These are phyloP conservation scores for Gasterosteus aculeatus DNA, from an alignment of 2,113 vertebrate species.

Conservation along the genomic window DNA sequence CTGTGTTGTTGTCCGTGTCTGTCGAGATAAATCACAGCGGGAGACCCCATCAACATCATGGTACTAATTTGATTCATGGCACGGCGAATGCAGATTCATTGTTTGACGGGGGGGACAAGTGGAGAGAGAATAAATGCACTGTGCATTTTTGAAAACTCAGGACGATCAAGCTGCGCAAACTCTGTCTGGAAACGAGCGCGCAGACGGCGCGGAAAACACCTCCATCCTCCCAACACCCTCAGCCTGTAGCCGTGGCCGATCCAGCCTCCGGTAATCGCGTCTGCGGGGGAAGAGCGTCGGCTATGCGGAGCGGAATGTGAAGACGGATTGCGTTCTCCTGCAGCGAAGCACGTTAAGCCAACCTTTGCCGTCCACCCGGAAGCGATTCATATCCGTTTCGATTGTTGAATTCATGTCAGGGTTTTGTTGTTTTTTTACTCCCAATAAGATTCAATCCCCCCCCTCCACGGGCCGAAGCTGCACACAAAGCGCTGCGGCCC, in stretches of 20 bases:
- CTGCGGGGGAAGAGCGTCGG: slow-evolving; percentile 49
- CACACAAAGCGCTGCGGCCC: slow-evolving; percentile 25
- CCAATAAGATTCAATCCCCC: slow-evolving; percentile 33
- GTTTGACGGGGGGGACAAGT: slow-evolving; percentile 25
- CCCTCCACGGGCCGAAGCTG: slow-evolving; percentile 1
- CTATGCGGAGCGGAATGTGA: slow-evolving; percentile 54
- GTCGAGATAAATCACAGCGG: slow-evolving; percentile 52
- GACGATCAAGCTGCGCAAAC: slow-evolving; percentile 41
- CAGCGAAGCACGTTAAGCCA: slow-evolving; percentile 58
- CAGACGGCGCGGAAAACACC: slow-evolving; percentile 14
- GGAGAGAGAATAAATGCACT: slow-evolving; percentile 24
- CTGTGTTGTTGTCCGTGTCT: slow-evolving; percentile 63
- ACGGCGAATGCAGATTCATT: slow-evolving; percentile 49
- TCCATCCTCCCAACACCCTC: slow-evolving; percentile 17
- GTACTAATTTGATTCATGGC: slow-evolving; percentile 63
- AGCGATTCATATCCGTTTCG: slow-evolving; percentile 61
- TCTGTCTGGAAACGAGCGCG: slow-evolving; percentile 4
- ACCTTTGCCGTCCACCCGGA: slow-evolving; percentile 58
- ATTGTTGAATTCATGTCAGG: slow-evolving; percentile 64
- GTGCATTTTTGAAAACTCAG: slow-evolving; percentile 21
- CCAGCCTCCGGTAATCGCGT: slow-evolving; percentile 46
- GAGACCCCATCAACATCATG: slow-evolving; percentile 49
- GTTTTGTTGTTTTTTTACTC: slow-evolving; percentile 42
- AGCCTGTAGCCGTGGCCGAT: slow-evolving; percentile 27
- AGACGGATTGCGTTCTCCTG: slow-evolving; percentile 60